Conservation (phyloP, 2,888 invertebrate species). For the Stenichneumon culpator region DNA sequence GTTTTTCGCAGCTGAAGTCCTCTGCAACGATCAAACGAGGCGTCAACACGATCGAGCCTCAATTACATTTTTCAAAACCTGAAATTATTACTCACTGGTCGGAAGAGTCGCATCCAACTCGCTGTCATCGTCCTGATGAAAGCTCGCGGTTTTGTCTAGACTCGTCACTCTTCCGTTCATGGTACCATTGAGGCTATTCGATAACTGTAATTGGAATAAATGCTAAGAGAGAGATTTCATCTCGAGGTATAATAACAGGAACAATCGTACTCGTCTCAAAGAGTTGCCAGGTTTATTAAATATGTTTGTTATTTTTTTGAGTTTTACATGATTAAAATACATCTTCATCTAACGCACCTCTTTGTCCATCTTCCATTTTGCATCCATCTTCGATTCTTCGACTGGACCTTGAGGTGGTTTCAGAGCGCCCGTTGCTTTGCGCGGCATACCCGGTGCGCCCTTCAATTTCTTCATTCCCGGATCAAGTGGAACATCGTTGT, state of each 20-base stretch:
- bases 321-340: constrained; percentile 12
- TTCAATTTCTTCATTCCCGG: constrained; percentile 75
- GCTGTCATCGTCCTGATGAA: constrained; percentile 3
- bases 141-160: constrained; percentile 44
- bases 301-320: not conserved
- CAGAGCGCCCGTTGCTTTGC: not conserved
- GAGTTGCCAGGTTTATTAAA: constrained; percentile 22
- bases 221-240: not conserved
- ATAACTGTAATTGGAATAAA: constrained; percentile 36
- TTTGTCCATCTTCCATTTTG: constrained; percentile 31
- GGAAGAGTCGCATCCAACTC: constrained; percentile 31
- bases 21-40: constrained; percentile 70
- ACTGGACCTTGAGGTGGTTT: constrained; percentile 34
- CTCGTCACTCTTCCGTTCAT: constrained; percentile 12
- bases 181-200: constrained; percentile 32
- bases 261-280: not conserved
- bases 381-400: constrained; percentile 10
- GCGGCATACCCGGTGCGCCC: constrained; percentile 26
- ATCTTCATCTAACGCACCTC: constrained; percentile 60
- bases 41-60: not conserved
- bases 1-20: constrained; percentile 76
- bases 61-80: not conserved
- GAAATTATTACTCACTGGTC: constrained; percentile 44
- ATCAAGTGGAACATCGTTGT: constrained; percentile 85
- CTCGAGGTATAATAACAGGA: not conserved